Percentiles rank a stretch among this genome's conserved stretches.
These are phyloP conservation scores for Rhorus exstirpatorius DNA, from an alignment of 2,888 invertebrate species.

Conservation along the genomic window DNA sequence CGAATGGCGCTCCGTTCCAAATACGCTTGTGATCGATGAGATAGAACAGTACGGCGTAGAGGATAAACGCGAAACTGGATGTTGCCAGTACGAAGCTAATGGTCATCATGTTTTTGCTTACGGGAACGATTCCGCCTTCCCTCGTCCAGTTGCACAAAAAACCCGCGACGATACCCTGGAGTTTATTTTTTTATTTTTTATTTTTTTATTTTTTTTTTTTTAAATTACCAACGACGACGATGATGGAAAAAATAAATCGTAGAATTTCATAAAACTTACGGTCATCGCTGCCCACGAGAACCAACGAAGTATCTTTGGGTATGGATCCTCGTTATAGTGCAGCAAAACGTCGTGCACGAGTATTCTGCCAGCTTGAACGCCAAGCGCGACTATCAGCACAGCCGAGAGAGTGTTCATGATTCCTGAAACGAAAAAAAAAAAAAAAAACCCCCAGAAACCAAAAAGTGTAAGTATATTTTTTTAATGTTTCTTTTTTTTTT, in stretches of 20 bases:
- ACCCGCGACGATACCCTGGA: constrained; percentile 89
- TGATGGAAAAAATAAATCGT: not conserved
- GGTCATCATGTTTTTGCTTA: constrained; percentile 96
- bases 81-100: constrained; percentile 91
- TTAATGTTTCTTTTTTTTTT: not conserved
- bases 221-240: not conserved
- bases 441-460: not conserved
- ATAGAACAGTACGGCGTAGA: constrained; percentile 90
- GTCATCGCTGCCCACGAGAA: constrained; percentile 87
- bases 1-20: constrained; percentile 93
- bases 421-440: constrained; percentile 83
- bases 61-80: constrained; percentile 90
- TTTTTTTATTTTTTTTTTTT: not conserved
- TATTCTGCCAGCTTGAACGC: constrained; percentile 92
- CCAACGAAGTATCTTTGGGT: constrained; percentile 88
- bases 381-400: constrained; percentile 90
- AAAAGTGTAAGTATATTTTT: not conserved
- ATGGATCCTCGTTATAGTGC: too few species aligned
- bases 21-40: constrained; percentile 91
- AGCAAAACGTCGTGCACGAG: constrained; percentile 90
- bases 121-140: constrained; percentile 91
- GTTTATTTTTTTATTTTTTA: not conserved
- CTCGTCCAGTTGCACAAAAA: constrained; percentile 90
- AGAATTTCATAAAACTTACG: constrained; percentile 83
- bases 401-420: constrained; percentile 90